Evolutionary conservation across 2,797 vertebrate species (phyloP).

Genomic region (Thamnophis elegans): DNA sequence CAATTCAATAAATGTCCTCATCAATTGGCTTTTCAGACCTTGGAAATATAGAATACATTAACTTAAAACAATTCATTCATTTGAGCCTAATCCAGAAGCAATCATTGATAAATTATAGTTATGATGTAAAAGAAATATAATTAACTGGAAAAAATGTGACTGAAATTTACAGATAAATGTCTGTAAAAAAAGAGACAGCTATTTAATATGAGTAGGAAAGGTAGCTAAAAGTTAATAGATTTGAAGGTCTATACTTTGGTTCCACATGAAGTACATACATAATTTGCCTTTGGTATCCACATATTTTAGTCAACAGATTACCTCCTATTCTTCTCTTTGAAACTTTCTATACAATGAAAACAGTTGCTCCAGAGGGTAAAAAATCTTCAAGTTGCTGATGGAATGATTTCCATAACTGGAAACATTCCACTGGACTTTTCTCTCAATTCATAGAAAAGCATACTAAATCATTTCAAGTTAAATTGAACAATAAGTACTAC

Average conservation of each 20-base stretch:
- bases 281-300: neutral
- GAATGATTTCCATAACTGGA: neutral
- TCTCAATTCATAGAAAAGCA: neutral
- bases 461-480: neutral
- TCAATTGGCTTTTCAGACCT: conserved; percentile 76
- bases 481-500: neutral
- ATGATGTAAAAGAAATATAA: conserved; percentile 71
- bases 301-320: neutral
- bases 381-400: neutral
- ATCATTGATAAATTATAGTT: conserved; percentile 71
- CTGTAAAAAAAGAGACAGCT: neutral
- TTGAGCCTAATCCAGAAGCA: conserved; percentile 66
- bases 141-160: conserved; percentile 49
- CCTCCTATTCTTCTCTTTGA: neutral
- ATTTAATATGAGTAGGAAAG: neutral
- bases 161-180: conserved; percentile 35
- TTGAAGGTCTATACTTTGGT: neutral
- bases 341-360: neutral
- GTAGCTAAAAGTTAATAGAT: neutral
- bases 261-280: neutral
- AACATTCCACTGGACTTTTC: neutral
- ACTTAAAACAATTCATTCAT: conserved; percentile 72
- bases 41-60: conserved; percentile 70
- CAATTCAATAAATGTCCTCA: conserved; percentile 73
- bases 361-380: neutral